Conservation (phyloP, 2,888 invertebrate species). For the Tipula unca region DNA sequence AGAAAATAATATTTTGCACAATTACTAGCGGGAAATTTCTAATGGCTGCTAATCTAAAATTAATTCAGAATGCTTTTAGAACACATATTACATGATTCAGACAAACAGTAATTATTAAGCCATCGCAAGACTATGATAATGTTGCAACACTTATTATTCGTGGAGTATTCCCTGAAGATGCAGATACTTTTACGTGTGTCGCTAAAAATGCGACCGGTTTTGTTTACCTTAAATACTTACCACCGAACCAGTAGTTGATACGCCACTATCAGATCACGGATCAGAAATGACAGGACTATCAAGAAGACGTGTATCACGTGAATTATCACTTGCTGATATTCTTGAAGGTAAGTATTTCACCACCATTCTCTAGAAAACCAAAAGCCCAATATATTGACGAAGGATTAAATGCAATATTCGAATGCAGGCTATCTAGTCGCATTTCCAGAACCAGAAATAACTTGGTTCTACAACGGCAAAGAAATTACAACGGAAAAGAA, state of each 20-base stretch:
- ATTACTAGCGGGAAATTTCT: no score
- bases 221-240: slow-evolving; percentile 82
- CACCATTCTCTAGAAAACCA: slow-evolving; percentile 86
- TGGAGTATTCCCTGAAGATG: slow-evolving; percentile 90
- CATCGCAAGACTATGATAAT: slow-evolving; percentile 82
- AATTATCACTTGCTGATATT: slow-evolving; percentile 82
- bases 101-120: slow-evolving; percentile 86
- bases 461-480: slow-evolving; percentile 74
- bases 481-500: slow-evolving; percentile 63
- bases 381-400: slow-evolving; percentile 80
- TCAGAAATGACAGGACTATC: slow-evolving; percentile 75
- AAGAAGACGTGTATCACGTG: slow-evolving; percentile 75
- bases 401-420: slow-evolving; percentile 72
- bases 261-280: slow-evolving; percentile 80
- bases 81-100: slow-evolving; percentile 97
- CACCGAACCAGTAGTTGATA: slow-evolving; percentile 77
- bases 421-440: slow-evolving; percentile 84
- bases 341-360: slow-evolving; percentile 89
- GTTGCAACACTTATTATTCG: slow-evolving; percentile 80
- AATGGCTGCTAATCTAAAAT: no score
- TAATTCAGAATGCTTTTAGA: no score
- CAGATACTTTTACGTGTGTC: slow-evolving; percentile 87
- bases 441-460: slow-evolving; percentile 86
- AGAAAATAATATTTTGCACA: no score
- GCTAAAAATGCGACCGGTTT: slow-evolving; percentile 88